These are phyloP conservation scores for Nicator chloris DNA, from an alignment of 2,113 vertebrate species.

Conservation along the genomic window DNA sequence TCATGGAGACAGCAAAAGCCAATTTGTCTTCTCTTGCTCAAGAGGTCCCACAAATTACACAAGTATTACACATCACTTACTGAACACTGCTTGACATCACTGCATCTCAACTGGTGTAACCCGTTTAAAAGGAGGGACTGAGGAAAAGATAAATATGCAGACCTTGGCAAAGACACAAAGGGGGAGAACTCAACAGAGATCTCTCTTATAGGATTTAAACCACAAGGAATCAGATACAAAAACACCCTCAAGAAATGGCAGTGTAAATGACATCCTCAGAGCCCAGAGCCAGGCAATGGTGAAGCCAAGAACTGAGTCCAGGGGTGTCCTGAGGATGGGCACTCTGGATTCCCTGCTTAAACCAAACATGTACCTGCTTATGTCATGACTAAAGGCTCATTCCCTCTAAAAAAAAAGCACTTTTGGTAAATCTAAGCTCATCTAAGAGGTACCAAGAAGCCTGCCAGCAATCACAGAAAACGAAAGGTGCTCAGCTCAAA, in stretches of 20 bases:
- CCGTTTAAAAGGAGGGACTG: not conserved
- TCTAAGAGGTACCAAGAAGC: not conserved
- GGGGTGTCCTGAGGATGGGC: not conserved
- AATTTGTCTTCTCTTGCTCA: slow-evolving; percentile 11
- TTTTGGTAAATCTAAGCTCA: not conserved
- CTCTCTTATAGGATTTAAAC: not conserved
- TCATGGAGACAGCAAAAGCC: not conserved
- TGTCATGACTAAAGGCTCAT: not conserved
- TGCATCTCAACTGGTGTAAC: not conserved
- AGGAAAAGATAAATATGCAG: not conserved
- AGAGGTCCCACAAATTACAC: not conserved
- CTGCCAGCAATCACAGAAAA: not conserved
- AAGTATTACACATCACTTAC: not conserved
- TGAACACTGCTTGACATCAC: not conserved
- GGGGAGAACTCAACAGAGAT: not conserved
- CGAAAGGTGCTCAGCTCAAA: not conserved
- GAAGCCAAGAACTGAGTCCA: not conserved
- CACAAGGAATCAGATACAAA: not conserved
- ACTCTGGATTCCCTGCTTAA: not conserved
- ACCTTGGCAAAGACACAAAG: not conserved
- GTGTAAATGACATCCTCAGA: not conserved
- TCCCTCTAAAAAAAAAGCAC: not conserved
- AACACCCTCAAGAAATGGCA: not conserved
- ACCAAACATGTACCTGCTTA: not conserved
- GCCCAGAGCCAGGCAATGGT: not conserved